These are phyloP conservation scores for Halcyon malimbica DNA, from an alignment of 2,113 vertebrate genomes.

Conservation along the genomic window DNA sequence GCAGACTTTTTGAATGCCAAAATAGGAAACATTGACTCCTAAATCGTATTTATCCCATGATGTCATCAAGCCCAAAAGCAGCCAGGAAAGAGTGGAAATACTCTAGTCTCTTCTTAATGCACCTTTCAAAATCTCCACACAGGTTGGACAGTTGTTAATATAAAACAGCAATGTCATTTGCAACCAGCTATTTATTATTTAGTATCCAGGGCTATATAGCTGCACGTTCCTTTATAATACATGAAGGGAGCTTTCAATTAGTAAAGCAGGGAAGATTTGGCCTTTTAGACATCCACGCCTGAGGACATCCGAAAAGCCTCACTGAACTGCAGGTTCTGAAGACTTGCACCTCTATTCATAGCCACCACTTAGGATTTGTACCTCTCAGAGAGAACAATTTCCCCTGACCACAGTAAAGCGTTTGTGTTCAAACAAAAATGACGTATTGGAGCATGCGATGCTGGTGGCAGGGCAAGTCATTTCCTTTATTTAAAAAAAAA, in stretches of 20 bases:
- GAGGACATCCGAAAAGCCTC: not conserved
- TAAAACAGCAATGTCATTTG: not conserved
- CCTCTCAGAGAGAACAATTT: not conserved
- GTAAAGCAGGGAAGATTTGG: not conserved
- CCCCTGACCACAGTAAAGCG: not conserved
- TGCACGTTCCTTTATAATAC: conserved; percentile 33
- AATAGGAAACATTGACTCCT: not conserved
- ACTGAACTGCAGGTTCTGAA: not conserved
- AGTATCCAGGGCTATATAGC: not conserved
- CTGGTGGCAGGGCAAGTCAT: not conserved
- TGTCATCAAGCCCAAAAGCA: conserved; percentile 4
- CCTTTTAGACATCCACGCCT: not conserved
- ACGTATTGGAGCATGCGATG: not conserved
- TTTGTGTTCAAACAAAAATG: not conserved
- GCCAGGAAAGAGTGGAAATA: not conserved
- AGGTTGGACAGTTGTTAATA: not conserved
- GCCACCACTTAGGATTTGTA: not conserved
- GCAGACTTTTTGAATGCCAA: not conserved
- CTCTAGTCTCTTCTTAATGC: not conserved
- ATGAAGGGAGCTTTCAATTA: conserved; percentile 51
- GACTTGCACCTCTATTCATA: accelerated
- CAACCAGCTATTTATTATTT: conserved; percentile 58
- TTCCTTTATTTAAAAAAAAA: not conserved
- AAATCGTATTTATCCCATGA: not conserved
- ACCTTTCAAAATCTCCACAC: not conserved